phyloP scores from a whole-genome alignment of 2,113 vertebrate species.

The Maccullochella peelii region DNA sequence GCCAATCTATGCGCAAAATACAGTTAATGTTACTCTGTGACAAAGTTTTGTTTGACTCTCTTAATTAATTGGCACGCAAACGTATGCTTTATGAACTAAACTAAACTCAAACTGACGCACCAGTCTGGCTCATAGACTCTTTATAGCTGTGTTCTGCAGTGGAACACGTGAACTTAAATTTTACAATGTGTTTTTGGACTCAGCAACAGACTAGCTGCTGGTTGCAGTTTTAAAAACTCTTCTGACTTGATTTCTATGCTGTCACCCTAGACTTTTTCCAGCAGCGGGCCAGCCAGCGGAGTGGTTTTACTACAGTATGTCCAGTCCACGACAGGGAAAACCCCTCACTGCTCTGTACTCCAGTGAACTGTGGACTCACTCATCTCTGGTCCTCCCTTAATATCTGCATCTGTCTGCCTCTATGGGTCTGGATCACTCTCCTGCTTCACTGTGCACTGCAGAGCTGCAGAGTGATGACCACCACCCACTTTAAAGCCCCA shows the following conservation, averaged over 20 bases:
- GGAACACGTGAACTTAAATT: background rate
- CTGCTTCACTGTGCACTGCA: background rate
- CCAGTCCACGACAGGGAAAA: conserved; percentile 41
- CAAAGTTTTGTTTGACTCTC: background rate
- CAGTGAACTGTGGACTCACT: conserved; percentile 24
- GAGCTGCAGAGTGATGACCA: background rate
- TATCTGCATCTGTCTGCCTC: conserved; percentile 28
- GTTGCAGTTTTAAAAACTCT: background rate
- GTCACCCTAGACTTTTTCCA: conserved; percentile 29
- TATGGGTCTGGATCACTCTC: background rate
- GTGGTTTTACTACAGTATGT: conserved; percentile 37
- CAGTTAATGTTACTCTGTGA: background rate
- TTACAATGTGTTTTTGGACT: conserved; percentile 7
- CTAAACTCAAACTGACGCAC: conserved; percentile 1
- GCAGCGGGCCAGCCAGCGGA: conserved; percentile 39
- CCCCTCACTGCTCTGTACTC: conserved; percentile 16
- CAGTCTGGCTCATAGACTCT: background rate
- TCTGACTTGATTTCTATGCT: conserved; percentile 14
- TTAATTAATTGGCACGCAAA: background rate
- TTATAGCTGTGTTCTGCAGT: background rate
- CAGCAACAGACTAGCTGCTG: background rate
- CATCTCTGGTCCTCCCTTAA: background rate
- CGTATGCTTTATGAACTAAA: background rate
- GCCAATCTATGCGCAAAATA: background rate
- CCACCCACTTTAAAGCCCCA: conserved; percentile 26